phyloP scores from a whole-genome alignment of 1,140 invertebrate species.

The Psix sp. region DNA sequence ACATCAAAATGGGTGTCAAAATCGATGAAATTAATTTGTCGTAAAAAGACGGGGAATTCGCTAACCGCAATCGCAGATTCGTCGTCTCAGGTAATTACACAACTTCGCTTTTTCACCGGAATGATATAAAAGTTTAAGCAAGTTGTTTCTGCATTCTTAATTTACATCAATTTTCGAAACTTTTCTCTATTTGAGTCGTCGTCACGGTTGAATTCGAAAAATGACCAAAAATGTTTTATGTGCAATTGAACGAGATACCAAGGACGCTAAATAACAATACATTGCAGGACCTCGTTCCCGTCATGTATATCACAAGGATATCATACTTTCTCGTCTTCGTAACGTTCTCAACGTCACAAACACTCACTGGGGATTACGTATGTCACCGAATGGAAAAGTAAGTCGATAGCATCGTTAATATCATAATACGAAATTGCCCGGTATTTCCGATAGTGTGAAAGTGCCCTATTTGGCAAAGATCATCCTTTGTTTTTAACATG shows the following conservation, averaged over 20 bases:
- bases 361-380: constrained; percentile 70
- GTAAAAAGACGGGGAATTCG: too few relatives aligned
- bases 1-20: constrained; percentile 12
- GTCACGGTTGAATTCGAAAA: too few relatives aligned
- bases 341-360: constrained; percentile 66
- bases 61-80: too few relatives aligned
- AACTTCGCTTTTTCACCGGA: too few relatives aligned
- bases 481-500: too few relatives aligned
- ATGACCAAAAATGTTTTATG: too few relatives aligned
- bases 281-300: constrained; percentile 47
- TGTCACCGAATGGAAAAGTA: constrained; percentile 75
- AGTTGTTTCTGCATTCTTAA: too few relatives aligned
- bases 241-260: background rate
- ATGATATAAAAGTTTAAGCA: too few relatives aligned
- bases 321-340: constrained; percentile 62
- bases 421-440: constrained; percentile 12
- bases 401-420: constrained; percentile 61
- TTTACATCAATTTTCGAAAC: too few relatives aligned
- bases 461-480: constrained; percentile 22
- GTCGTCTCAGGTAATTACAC: too few relatives aligned
- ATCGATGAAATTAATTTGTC: too few relatives aligned
- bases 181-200: too few relatives aligned
- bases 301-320: constrained; percentile 52
- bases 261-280: constrained; percentile 21
- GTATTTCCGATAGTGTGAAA: constrained; percentile 29